Base-by-base conservation (phyloP, 2,888 invertebrate species). In the Ormia ochracea region DNA sequence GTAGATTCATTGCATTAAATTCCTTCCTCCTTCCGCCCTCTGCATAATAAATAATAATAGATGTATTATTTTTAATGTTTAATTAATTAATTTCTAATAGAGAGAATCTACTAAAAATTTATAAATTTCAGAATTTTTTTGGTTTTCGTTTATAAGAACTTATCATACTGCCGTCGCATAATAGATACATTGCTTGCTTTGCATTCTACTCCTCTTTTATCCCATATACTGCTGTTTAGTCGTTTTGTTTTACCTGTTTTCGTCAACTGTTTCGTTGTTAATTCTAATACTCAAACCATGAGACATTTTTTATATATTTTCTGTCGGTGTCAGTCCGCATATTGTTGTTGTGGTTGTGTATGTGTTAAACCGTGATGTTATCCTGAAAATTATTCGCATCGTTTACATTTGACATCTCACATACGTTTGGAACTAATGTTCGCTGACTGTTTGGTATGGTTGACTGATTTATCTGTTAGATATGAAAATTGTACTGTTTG, bases 311-410 rank as follows among this genome's bases (percentile, higher is more conserved):
- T 45, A 69, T 63, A 43, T 23, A 31, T 66, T 54, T 19, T 45
- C 1, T 73, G 23, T 26, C n/a, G 54, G 17, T 43, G 28, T 38
- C 41, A 26, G 26, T 23, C 21, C 12, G 7, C 14, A 26, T n/a
- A 38, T 56, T 28, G 10, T 26, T 6, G 26, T 12, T 9, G n/a
- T n/a, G n/a, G n/a, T n/a, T 48, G 7, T 65, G 45, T 58, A 33
- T 74, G 54, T 65, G 33, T 54, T 52, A 58, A 23, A 45, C 65
- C 61, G 48, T 75, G 75, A 75, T 76, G 76, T 80, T 80, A 80
- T 76, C 76, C 80, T 80, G 61, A 10, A 80, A 80, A 80, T 80
- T 80, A 80, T 76, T 80, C 66, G 80, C 80, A 76, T 72, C 76
- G 80, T 72, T 80, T 80, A 68, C 66, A 76, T 76, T 72, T 76